A percentile compares a stretch with the other conserved stretches of the same genome.
Evolutionary conservation across 1,140 invertebrate species (phyloP).

Genomic region (Bombus vancouverensis): DNA sequence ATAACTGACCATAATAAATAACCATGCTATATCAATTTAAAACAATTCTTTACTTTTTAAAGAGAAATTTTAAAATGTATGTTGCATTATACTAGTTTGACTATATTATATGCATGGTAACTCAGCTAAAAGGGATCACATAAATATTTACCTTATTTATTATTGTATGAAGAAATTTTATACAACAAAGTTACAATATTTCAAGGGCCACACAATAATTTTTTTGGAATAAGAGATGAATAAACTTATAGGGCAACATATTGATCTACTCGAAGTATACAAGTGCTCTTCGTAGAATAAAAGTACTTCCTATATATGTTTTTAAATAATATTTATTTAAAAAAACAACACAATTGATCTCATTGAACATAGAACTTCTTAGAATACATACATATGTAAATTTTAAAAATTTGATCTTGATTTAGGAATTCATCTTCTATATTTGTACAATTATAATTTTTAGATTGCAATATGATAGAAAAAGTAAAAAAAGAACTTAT

Average conservation of each 20-base stretch:
- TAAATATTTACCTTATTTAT: too few species aligned
- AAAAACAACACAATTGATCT: neutral
- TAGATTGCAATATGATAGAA: neutral
- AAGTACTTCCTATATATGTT: neutral
- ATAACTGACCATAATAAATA: neutral
- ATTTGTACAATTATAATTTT: conserved; percentile 16
- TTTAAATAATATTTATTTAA: conserved; percentile 23
- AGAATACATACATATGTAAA: neutral
- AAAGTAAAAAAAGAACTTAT: conserved; percentile 1
- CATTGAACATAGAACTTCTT: neutral
- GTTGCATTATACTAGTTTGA: too few species aligned
- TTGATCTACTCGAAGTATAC: too few species aligned
- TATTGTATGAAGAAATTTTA: too few species aligned
- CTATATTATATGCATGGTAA: too few species aligned
- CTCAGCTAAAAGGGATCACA: too few species aligned
- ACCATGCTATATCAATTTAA: too few species aligned
- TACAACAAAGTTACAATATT: too few species aligned
- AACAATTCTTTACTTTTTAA: neutral
- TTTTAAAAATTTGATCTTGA: neutral
- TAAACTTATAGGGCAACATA: neutral
- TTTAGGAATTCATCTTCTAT: neutral
- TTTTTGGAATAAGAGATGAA: neutral
- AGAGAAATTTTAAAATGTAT: neutral
- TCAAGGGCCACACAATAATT: neutral
- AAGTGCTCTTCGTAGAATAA: too few species aligned